Evolutionary conservation across 2,797 vertebrate genomes (phyloP).

Genomic region (Phoeniculus purpureus): DNA sequence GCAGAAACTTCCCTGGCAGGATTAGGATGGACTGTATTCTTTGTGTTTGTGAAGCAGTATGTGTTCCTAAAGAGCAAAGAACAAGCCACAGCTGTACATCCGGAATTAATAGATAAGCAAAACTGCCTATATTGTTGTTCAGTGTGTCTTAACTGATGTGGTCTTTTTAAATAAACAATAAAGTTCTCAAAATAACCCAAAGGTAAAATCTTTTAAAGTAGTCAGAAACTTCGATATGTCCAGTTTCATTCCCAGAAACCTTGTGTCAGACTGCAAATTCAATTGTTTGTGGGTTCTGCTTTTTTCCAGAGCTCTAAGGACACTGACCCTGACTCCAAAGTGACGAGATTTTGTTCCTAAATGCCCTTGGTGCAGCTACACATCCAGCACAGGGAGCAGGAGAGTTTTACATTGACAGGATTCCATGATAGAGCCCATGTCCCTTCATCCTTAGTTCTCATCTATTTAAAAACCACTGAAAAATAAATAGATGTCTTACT

Average conservation of each 20-base stretch:
- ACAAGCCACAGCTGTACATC: not conserved
- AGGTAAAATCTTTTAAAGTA: conserved; percentile 42
- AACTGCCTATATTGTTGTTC: not conserved
- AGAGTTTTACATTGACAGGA: conserved; percentile 21
- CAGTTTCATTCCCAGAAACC: not conserved
- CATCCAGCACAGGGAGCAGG: not conserved
- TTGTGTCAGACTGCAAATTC: not conserved
- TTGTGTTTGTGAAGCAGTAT: not conserved
- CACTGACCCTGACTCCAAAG: conserved; percentile 29
- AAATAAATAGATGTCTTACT: conserved; percentile 69
- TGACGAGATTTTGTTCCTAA: conserved; percentile 30
- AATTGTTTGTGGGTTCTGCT: not conserved
- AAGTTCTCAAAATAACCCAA: not conserved
- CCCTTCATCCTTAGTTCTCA: conserved; percentile 32
- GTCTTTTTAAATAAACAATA: not conserved
- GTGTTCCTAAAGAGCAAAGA: not conserved
- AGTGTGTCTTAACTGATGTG: not conserved
- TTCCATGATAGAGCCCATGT: conserved; percentile 3
- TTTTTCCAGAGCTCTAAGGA: conserved; percentile 48
- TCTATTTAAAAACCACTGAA: conserved; percentile 65
- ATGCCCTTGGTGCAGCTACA: not conserved
- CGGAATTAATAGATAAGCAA: not conserved
- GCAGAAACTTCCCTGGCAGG: not conserved
- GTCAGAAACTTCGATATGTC: not conserved
- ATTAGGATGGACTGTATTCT: not conserved